phyloP scores from a whole-genome alignment of 2,113 vertebrate genomes.

The Nycticryphes semicollaris region DNA sequence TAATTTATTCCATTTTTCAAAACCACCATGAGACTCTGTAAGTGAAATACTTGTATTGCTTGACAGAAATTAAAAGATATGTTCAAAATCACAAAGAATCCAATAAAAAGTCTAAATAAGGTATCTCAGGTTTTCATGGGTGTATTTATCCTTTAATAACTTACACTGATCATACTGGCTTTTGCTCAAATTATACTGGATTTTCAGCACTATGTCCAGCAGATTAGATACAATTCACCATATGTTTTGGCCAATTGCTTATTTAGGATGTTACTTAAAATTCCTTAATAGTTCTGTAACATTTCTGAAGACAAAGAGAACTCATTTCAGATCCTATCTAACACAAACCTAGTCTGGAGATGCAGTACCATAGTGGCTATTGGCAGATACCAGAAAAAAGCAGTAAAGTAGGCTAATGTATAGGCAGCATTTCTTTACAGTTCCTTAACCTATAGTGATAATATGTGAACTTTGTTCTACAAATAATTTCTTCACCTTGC shows the following conservation, averaged over 20 bases:
- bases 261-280: neutral
- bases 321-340: neutral
- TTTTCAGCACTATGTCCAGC: neutral
- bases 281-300: neutral
- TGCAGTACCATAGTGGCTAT: neutral
- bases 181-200: neutral
- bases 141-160: neutral
- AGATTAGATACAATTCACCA: neutral
- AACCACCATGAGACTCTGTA: neutral
- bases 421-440: neutral
- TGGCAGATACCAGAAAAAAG: neutral
- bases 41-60: neutral
- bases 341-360: neutral
- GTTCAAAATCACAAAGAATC: neutral
- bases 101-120: neutral
- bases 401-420: neutral
- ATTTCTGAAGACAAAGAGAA: neutral
- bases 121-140: neutral
- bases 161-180: neutral
- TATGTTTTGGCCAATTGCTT: neutral
- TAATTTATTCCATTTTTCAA: neutral
- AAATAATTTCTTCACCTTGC: neutral
- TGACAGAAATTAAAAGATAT: neutral
- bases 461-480: neutral
- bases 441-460: neutral